Evolutionary conservation across 2,797 vertebrate species (phyloP).

Genomic region (Muscicapa comitata): DNA sequence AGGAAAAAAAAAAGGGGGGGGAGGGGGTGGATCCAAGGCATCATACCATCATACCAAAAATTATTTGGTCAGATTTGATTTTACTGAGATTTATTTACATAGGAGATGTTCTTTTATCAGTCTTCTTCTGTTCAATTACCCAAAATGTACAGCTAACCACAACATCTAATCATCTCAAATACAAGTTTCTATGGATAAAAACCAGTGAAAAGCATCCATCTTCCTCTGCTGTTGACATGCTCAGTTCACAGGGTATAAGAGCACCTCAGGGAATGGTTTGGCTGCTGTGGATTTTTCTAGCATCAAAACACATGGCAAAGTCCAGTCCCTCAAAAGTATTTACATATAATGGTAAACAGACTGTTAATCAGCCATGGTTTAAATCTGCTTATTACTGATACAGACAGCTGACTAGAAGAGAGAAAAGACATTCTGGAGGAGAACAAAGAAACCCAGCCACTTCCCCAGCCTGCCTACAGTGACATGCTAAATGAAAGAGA

Average conservation of each 20-base stretch:
- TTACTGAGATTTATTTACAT: too few species aligned
- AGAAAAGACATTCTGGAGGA: neutral
- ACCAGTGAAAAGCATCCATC: too few species aligned
- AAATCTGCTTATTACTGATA: neutral
- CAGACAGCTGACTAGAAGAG: neutral
- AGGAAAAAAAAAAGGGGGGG: fast-evolving
- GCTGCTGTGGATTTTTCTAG: neutral
- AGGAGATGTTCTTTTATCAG: too few species aligned
- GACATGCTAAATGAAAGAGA: neutral
- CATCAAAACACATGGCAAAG: neutral
- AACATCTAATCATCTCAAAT: too few species aligned
- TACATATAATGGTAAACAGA: neutral
- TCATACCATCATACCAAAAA: neutral
- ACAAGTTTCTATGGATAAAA: too few species aligned
- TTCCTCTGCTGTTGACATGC: too few species aligned
- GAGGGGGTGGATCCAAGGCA: neutral
- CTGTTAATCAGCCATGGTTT: neutral
- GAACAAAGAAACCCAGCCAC: neutral
- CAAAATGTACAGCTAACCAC: too few species aligned
- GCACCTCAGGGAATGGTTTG: neutral
- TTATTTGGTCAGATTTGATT: too few species aligned
- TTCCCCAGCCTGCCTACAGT: neutral
- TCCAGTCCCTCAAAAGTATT: neutral
- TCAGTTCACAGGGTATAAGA: neutral
- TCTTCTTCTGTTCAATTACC: too few species aligned